phyloP scores from a whole-genome alignment of 2,113 vertebrate species.

The Motacilla alba region DNA sequence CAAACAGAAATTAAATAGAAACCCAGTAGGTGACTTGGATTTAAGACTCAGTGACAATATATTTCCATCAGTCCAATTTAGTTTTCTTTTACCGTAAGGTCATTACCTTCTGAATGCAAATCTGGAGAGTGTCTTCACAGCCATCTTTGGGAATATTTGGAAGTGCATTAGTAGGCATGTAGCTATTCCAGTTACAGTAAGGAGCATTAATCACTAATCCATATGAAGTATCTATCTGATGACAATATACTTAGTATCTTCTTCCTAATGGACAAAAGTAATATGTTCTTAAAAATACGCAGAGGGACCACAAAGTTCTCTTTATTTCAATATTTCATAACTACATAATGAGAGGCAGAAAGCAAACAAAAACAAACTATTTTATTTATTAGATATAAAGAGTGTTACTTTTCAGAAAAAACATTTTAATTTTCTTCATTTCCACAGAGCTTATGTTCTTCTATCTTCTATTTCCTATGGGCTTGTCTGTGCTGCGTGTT shows the following conservation, averaged over 20 bases:
- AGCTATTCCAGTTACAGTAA: background rate
- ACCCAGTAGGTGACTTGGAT: slow-evolving; percentile 12
- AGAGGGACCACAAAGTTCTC: background rate
- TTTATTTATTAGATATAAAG: background rate
- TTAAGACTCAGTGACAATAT: background rate
- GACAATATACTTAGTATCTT: background rate
- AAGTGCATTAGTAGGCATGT: slow-evolving; percentile 23
- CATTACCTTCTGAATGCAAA: slow-evolving; percentile 42
- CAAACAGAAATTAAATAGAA: slow-evolving; percentile 49
- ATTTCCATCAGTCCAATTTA: slow-evolving; percentile 44
- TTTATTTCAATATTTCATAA: slow-evolving; percentile 10
- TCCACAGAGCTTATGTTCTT: background rate
- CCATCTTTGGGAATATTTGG: background rate
- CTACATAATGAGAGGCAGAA: background rate
- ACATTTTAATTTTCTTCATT: background rate
- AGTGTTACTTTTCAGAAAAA: background rate
- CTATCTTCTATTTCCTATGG: background rate
- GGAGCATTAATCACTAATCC: background rate
- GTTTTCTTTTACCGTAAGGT: slow-evolving; percentile 41
- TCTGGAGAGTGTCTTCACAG: background rate
- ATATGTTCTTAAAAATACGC: background rate
- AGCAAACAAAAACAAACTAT: background rate
- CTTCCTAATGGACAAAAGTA: background rate
- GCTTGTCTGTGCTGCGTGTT: background rate
- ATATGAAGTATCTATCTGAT: background rate